Evolutionary conservation across 2,113 vertebrate species (phyloP).

Genomic region (Chroicocephalus ridibundus): DNA sequence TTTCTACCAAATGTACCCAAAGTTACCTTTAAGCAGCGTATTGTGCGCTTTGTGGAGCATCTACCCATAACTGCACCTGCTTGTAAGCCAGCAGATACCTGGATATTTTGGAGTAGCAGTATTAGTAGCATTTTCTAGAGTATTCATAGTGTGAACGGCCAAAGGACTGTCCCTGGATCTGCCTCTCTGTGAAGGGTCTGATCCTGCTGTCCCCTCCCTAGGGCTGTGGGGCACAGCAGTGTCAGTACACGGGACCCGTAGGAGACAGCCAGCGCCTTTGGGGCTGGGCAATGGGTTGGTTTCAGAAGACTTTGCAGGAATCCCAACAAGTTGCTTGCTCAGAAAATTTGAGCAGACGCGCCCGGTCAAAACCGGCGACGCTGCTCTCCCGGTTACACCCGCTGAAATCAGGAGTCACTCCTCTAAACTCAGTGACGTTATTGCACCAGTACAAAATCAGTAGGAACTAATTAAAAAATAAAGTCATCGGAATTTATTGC

Average conservation of each 20-base stretch:
- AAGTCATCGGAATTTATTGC: not conserved
- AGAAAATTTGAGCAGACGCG: not conserved
- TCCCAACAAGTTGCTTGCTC: not conserved
- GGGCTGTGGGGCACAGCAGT: not conserved
- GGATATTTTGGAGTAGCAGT: not conserved
- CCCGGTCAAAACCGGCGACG: not conserved
- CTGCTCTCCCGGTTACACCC: not conserved
- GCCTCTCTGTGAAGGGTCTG: not conserved
- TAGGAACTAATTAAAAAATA: not conserved
- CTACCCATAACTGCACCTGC: not conserved
- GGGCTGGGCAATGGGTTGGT: not conserved
- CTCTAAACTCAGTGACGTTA: not conserved
- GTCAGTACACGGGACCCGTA: accelerated
- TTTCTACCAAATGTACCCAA: not conserved
- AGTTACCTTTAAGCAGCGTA: not conserved
- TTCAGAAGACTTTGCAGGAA: not conserved
- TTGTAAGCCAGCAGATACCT: not conserved
- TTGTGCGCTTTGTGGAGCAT: not conserved
- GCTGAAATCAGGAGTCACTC: not conserved
- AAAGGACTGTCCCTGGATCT: not conserved
- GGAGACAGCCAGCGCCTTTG: not conserved
- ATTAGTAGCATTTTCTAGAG: not conserved
- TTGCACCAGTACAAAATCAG: not conserved
- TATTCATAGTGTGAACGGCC: not conserved
- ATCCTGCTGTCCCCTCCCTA: not conserved